A percentile compares a stretch with the other conserved stretches of the same genome.
Evolutionary conservation across 1,140 invertebrate species (phyloP).

Genomic region (Lerema accius): DNA sequence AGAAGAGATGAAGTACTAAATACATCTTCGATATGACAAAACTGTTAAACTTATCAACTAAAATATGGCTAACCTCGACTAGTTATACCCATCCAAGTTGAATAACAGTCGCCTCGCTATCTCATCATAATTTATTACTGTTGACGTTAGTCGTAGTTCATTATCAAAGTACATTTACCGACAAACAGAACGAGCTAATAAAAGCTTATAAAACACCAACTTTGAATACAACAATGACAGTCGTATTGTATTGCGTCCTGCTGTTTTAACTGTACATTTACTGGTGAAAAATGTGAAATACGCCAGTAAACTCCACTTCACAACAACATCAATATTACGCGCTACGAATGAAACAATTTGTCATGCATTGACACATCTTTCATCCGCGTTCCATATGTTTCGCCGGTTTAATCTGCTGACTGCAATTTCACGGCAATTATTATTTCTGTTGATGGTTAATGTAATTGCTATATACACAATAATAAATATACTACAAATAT

Average conservation of each 20-base stretch:
- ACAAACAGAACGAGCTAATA: neutral
- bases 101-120: too few relatives aligned
- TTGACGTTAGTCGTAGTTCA: too few relatives aligned
- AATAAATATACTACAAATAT: too few relatives aligned
- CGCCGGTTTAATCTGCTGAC: constrained; percentile 8
- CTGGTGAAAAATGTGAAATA: constrained; percentile 16
- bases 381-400: constrained; percentile 13
- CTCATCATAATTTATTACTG: too few relatives aligned
- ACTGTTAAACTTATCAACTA: too few relatives aligned
- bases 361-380: constrained; percentile 26
- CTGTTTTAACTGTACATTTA: constrained; percentile 4
- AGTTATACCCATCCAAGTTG: too few relatives aligned
- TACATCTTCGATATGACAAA: too few relatives aligned
- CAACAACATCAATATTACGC: constrained; percentile 27
- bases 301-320: constrained; percentile 3
- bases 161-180: too few relatives aligned
- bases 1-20: too few relatives aligned
- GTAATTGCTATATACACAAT: too few relatives aligned
- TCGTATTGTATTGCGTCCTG: neutral
- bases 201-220: neutral
- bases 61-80: too few relatives aligned
- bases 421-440: constrained; percentile 1
- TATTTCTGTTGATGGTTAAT: neutral
- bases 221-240: neutral
- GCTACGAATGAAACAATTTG: constrained; percentile 26